Base-by-base conservation (phyloP, 2,113 vertebrate species). In the Grallaria varia region DNA sequence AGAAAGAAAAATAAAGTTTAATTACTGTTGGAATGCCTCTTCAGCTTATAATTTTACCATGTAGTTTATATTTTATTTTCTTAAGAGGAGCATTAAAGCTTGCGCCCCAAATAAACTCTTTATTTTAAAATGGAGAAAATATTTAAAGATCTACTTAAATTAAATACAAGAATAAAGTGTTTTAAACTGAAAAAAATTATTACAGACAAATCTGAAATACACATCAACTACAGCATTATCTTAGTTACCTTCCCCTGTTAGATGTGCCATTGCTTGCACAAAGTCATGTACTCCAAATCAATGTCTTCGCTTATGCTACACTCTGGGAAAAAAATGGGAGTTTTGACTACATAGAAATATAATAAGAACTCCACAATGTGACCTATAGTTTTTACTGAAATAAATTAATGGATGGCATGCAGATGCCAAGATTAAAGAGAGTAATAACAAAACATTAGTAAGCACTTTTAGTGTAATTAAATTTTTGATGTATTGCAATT, bases 401-500 rank as follows among this genome's bases (percentile, higher is more conserved):
- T 96, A 96, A 97, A 97, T 96, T 96, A 97, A 84, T 87, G 73
- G 89, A 66, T 84, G 80, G 89, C 45, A 89, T 85, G 45, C 62
- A 81, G 71, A 90, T 87, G 96, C 96, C 97, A 96, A 92, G 94
- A 95, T 95, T 64, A 95, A 94, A 88, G 42, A 94, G 74, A 95
- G 95, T 94, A 92, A 94, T 96, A 92, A 90, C 92, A 90, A 96
- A 95, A 93, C 64, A 96, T 94, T 97, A 84, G 92, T 75, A 93
- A 89, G 82, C 97, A 87, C 86, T 94, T 97, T 95, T 52, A 84
- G 83, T 93, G 78, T 97, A 96, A 98, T 97, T 97, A 97, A 94
- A 90, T 77, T 92, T 96, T 92, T 98, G 96, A 98, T 97, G 91
- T 97, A 98, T 97, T 96, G 75, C 95, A 88, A 93, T 92, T 97